Base-by-base conservation (phyloP, 2,888 invertebrate genomes). In the Bellardia pandia region DNA sequence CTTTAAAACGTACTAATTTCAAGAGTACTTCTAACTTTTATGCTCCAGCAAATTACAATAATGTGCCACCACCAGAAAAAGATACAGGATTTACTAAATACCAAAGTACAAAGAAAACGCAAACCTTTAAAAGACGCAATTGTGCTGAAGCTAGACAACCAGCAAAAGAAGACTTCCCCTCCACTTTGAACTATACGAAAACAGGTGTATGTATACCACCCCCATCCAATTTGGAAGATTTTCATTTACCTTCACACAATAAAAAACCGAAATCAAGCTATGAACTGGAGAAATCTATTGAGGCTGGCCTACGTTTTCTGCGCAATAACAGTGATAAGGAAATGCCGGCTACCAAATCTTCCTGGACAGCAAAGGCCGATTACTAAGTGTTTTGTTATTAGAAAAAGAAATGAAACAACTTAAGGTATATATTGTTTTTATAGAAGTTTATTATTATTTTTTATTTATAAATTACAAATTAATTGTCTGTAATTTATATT, bases 171-270 rank as follows among this genome's bases (percentile, higher is more conserved):
- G 48, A 85, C 7, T 23, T 16, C 23, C 23, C 48, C 13, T 53
- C 40, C n/a, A 8, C 66, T 2, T 14, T 84, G 1, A 37, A 76
- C 16, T 14, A 84, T 48, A 87, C 89, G 69, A 90, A 91, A 42
- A 91, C 89, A 84, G 94, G 95, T 40, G 94, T 93, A 30, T 96
- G 96, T 93, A 94, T 96, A 88, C 95, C 96, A 8, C 96, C 96
- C 2, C 94, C 96, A 0, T 95, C 95, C 2, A 95, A 95, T 90
- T 95, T 96, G 42, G 96, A 96, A 91, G 95, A 95, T 9, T 90
- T 90, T 51, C 86, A 82, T 30, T 79, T 88, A 3, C 89, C 89
- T 3, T 85, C 91, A 3, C 75, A 89, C 11, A 85, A 90, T 13
- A 91, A 93, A 80, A 89, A 89, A 11, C 56, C 90, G 0, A 91